A percentile compares a stretch with the other conserved stretches of the same genome.
phyloP scores from a whole-genome alignment of 1,140 invertebrate species.

The Harlomillsia oculata region DNA sequence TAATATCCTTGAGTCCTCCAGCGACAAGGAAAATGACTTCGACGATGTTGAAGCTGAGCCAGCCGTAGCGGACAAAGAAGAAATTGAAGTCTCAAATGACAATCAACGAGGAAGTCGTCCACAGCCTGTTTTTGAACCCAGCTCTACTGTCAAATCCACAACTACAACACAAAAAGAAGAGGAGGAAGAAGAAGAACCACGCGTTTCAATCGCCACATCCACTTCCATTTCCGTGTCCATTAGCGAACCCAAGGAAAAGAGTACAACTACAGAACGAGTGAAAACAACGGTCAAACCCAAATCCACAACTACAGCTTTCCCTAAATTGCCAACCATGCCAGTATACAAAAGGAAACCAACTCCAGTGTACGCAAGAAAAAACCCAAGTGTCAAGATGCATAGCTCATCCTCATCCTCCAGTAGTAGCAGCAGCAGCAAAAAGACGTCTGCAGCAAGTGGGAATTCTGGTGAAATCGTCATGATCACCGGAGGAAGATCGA shows the following conservation, averaged over 20 bases:
- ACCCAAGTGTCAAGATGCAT: neutral
- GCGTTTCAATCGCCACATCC: constrained; percentile 9
- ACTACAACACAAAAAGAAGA: neutral
- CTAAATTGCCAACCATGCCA: constrained; percentile 25
- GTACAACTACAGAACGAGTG: constrained; percentile 4
- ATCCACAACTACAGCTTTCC: constrained; percentile 3
- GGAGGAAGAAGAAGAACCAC: too few relatives aligned
- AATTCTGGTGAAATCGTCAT: constrained; percentile 23
- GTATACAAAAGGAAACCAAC: constrained; percentile 24
- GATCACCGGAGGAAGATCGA: constrained; percentile 28
- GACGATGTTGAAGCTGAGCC: constrained; percentile 5
- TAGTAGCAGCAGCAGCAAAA: neutral
- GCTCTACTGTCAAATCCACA: neutral
- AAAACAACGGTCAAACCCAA: neutral
- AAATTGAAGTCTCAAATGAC: neutral
- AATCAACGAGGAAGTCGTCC: neutral
- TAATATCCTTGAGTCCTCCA: too few relatives aligned
- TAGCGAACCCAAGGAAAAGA: neutral
- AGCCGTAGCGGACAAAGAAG: neutral
- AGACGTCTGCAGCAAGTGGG: neutral
- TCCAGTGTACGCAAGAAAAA: constrained; percentile 21
- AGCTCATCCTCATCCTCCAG: neutral
- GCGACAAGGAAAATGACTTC: constrained; percentile 15
- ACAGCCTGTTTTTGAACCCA: constrained; percentile 6
- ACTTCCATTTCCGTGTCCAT: constrained; percentile 16